Conservation (phyloP, 2,113 vertebrate genomes). For the Cervus canadensis region DNA sequence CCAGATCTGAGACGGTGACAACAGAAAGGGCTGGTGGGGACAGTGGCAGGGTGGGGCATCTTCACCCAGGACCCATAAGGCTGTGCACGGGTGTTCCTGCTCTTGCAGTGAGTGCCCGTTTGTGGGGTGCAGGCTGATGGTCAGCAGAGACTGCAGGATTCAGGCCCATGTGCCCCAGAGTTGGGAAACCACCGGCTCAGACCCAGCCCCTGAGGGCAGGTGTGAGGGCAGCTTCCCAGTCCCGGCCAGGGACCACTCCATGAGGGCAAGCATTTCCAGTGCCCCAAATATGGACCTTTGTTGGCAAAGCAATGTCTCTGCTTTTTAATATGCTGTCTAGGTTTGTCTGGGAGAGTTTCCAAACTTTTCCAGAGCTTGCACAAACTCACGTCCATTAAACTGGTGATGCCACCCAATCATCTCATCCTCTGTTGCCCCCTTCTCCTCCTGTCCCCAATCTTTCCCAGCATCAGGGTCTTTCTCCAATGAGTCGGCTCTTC, state of each 20-base stretch:
- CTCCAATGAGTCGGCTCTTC: not conserved
- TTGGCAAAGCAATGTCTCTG: not conserved
- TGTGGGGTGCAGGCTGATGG: not conserved
- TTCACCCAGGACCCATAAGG: fast-evolving
- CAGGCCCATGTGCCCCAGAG: not conserved
- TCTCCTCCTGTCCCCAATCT: not conserved
- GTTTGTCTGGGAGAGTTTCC: not conserved
- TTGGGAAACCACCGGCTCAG: not conserved
- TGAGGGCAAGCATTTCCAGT: fast-evolving
- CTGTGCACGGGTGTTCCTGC: fast-evolving
- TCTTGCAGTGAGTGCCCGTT: fast-evolving
- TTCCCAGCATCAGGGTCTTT: not conserved
- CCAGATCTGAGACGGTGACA: not conserved
- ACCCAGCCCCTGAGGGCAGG: fast-evolving
- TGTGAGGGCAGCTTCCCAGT: not conserved
- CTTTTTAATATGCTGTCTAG: not conserved
- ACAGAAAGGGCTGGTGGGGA: not conserved
- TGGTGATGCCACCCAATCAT: not conserved
- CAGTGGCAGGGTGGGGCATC: too few relatives aligned
- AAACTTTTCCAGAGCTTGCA: not conserved
- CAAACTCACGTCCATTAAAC: not conserved
- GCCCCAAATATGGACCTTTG: not conserved
- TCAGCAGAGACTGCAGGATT: not conserved
- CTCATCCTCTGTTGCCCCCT: not conserved
- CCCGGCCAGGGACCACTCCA: fast-evolving